Evolutionary conservation across 2,888 invertebrate species (phyloP), one percentile per base, ranked within the genome.

Genomic region (Synergus laeviventris): DNA sequence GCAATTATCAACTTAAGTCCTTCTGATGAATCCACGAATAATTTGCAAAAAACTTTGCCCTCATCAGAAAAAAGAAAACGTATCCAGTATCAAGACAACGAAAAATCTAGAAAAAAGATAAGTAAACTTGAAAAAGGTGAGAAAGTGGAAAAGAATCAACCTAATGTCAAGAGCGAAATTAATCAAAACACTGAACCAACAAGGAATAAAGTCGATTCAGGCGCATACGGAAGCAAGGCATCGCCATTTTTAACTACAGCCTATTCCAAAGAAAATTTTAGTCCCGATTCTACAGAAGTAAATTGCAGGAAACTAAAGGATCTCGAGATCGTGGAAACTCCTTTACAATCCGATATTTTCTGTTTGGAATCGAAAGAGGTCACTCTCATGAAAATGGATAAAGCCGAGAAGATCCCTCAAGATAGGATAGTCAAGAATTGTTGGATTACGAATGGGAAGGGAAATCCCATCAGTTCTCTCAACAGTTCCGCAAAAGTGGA

Each of bases 131-230:
- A 4, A 9, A 12, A 59, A 24, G 14, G 0, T 14, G 24, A 21
- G 56, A 21, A 2, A 21, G 24, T 59, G 24, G 21, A 56, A 18
- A 21, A 56, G 56, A 56, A 56, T 5, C 11, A 54, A 11, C 54
- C 18, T 18, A n/a, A n/a, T n/a, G 54, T 18, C 18, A 54, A 54
- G 18, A 42, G 45, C n/a, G 49, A 62, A 56, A 59, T 24, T 24
- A 24, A 24, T 24, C 9, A 38, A 21, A 39, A 42, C 8, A 21
- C 7, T 1, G 56, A 56, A 56, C 11, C 21, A 2, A 56, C 21
- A 21, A 56, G 78, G 82, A 73, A 21, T 54, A 79, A 81, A 66
- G 80, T 73, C 1, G 36, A 36, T 36, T 61, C 61, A 9, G 62
- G 18, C 9, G 38, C 38, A 8, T 62, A 11, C 7, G 9, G 31